These are phyloP conservation scores for Drosophila rellima DNA, from an alignment of 2,888 invertebrate species.

Conservation along the genomic window DNA sequence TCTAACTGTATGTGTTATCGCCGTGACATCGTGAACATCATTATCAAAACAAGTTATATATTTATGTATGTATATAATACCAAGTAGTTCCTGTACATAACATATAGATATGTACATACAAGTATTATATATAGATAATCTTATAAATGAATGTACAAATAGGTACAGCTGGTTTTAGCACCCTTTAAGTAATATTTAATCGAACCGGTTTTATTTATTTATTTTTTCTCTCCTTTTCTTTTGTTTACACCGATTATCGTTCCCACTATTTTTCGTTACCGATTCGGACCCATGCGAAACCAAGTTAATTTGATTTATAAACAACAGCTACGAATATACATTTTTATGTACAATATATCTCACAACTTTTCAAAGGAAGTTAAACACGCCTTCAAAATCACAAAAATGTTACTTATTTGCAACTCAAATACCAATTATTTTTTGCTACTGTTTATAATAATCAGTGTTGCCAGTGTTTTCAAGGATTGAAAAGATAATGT, in stretches of 20 bases:
- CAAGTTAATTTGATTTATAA: conserved; percentile 42
- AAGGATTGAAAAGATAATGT: not conserved
- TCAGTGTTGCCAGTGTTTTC: not conserved
- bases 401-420: conserved; percentile 3
- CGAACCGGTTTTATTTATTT: conserved; percentile 48
- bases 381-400: conserved; percentile 12
- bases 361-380: conserved; percentile 26
- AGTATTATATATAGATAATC: not conserved
- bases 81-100: conserved; percentile 16
- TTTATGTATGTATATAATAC: not conserved
- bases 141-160: conserved; percentile 21
- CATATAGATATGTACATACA: not conserved
- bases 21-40: conserved; percentile 23
- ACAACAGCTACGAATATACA: conserved; percentile 3
- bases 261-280: not conserved
- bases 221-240: not conserved
- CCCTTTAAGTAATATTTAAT: conserved; percentile 16
- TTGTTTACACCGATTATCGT: conserved; percentile 9
- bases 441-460: not conserved
- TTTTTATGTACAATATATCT: not conserved
- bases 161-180: conserved; percentile 38
- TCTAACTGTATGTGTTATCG: conserved; percentile 21
- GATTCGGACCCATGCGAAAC: conserved; percentile 7
- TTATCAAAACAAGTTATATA: conserved; percentile 24
- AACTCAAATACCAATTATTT: conserved; percentile 6